These are phyloP conservation scores for Triplophysa tibetana DNA, from an alignment of 2,113 vertebrate species.

Conservation along the genomic window DNA sequence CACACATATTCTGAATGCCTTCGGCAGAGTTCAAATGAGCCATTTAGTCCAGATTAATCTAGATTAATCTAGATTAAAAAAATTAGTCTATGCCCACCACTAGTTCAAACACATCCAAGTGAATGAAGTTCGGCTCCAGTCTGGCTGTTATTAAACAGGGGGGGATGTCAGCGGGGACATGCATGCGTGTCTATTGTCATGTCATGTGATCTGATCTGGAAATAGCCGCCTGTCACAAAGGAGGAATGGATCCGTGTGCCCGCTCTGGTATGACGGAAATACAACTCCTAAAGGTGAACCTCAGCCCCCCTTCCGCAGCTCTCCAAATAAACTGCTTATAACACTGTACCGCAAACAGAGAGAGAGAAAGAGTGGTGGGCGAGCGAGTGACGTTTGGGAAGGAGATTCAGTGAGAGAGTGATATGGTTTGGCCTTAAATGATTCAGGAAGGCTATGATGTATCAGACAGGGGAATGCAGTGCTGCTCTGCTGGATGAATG, in stretches of 20 bases:
- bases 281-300: constrained; percentile 47
- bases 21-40: no score
- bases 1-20: no score
- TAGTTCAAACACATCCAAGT: constrained; percentile 51
- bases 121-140: constrained; percentile 35
- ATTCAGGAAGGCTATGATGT: constrained; percentile 52
- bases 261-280: constrained; percentile 47
- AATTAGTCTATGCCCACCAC: no score
- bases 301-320: constrained; percentile 30
- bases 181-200: constrained; percentile 43
- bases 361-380: neutral
- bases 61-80: no score
- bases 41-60: no score
- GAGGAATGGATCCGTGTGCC: constrained; percentile 41
- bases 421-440: constrained; percentile 40
- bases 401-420: constrained; percentile 9
- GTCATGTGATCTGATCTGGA: constrained; percentile 54
- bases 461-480: neutral
- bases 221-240: constrained; percentile 53
- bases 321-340: constrained; percentile 41
- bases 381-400: constrained; percentile 24
- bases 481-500: constrained; percentile 14
- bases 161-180: neutral
- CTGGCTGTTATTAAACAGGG: constrained; percentile 39
- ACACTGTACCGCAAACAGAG: constrained; percentile 23